phyloP scores from a whole-genome alignment of 30 jellyfish, hydroid and myxozoan genomes.

The Aurelia sp. region DNA sequence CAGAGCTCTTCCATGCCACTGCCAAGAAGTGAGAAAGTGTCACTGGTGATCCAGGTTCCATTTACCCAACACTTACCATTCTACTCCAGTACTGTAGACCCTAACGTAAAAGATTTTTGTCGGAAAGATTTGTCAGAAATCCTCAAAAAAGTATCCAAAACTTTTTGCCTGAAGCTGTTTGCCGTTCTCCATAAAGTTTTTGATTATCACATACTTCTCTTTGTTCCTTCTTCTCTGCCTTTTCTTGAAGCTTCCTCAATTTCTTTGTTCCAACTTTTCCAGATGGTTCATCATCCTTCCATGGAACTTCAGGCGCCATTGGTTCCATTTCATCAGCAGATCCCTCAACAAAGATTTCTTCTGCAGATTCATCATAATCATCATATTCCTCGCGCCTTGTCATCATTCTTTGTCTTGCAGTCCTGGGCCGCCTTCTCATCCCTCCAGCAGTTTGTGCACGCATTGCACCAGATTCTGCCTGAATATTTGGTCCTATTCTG shows the following conservation, averaged over 20 bases:
- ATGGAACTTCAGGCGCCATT: slow-evolving; percentile 24
- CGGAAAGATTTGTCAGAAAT: no score
- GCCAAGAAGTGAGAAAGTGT: no score
- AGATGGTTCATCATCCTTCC: slow-evolving; percentile 81
- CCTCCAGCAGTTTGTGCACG: slow-evolving; percentile 77
- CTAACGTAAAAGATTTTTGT: no score
- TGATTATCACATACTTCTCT: slow-evolving; percentile 62
- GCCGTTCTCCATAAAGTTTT: no score
- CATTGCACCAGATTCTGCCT: slow-evolving; percentile 55
- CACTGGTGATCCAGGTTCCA: no score
- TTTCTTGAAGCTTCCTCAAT: slow-evolving; percentile 76
- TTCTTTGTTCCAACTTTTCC: slow-evolving; percentile 94
- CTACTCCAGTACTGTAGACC: no score
- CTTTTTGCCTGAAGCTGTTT: no score
- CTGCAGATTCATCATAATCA: slow-evolving; percentile 7
- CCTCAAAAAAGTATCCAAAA: no score
- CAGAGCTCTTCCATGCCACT: no score
- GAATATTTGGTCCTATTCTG: slow-evolving; percentile 14
- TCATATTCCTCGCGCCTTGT: slow-evolving; percentile 35
- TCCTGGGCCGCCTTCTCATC: slow-evolving; percentile 66
- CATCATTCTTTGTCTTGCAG: slow-evolving; percentile 78
- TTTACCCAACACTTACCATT: no score
- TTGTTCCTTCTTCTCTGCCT: slow-evolving; percentile 91
- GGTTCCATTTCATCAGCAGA: slow-evolving; percentile 28
- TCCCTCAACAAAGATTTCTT: background rate